Percentiles rank a stretch among this genome's conserved stretches.
These are phyloP conservation scores for Arenaria interpres DNA, from an alignment of 2,113 vertebrate genomes.

Conservation along the genomic window DNA sequence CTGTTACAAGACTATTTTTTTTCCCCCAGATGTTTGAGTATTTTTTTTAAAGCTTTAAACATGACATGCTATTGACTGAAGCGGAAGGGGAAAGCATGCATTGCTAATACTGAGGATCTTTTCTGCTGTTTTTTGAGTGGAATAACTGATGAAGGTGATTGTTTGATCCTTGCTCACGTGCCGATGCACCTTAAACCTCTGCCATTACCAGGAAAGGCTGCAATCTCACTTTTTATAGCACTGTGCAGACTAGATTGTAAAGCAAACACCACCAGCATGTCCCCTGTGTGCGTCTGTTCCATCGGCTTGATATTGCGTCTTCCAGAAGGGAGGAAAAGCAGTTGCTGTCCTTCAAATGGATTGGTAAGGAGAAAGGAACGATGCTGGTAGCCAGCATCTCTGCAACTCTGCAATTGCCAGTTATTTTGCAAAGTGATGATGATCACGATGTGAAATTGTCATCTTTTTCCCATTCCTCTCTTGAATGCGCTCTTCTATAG, in stretches of 20 bases:
- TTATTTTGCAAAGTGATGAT: not conserved
- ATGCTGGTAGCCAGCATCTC: not conserved
- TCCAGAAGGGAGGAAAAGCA: not conserved
- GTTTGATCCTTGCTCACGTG: not conserved
- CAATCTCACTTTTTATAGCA: not conserved
- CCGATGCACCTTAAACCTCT: not conserved
- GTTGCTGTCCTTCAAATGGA: not conserved
- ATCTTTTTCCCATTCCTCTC: not conserved
- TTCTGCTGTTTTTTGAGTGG: not conserved
- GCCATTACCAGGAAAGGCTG: not conserved
- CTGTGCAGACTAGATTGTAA: not conserved
- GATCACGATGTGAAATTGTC: accelerated
- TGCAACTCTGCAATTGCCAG: not conserved
- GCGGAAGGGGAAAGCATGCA: not conserved
- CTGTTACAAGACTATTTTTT: not conserved
- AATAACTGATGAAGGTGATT: not conserved
- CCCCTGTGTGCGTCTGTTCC: not conserved
- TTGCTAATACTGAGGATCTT: not conserved
- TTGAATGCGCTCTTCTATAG: not conserved
- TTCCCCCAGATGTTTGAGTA: not conserved
- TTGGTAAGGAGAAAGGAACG: not conserved
- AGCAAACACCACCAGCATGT: not conserved
- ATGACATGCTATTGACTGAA: not conserved
- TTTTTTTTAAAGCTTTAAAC: not conserved
- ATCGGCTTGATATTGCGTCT: not conserved